phyloP scores from a whole-genome alignment of 2,888 invertebrate species.

The Philereme transversata region DNA sequence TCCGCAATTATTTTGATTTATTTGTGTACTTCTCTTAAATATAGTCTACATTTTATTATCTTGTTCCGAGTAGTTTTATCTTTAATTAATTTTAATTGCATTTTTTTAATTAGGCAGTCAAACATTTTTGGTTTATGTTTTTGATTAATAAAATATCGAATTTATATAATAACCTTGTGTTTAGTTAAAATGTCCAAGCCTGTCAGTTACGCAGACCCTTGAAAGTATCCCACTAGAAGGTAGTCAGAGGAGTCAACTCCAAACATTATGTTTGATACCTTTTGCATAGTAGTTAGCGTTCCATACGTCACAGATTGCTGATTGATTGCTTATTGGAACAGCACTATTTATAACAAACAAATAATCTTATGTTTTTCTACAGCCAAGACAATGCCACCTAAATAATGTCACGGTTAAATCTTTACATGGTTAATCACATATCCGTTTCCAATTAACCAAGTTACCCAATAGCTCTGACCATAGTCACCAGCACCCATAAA shows the following conservation, averaged over 20 bases:
- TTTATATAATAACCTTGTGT: too few species aligned
- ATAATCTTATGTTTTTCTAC: too few species aligned
- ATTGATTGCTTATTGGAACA: too few species aligned
- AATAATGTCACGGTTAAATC: background rate
- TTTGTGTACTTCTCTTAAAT: slow-evolving; percentile 2
- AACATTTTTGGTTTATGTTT: background rate
- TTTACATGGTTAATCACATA: slow-evolving; percentile 21
- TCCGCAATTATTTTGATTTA: slow-evolving; percentile 17
- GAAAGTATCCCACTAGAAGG: too few species aligned
- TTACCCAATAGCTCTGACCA: slow-evolving; percentile 35
- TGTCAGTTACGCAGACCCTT: too few species aligned
- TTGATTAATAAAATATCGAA: background rate
- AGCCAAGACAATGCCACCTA: too few species aligned
- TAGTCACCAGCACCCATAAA: slow-evolving; percentile 61
- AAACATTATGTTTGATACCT: too few species aligned
- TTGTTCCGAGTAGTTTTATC: slow-evolving; percentile 11
- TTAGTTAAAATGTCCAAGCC: too few species aligned
- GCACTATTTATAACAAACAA: too few species aligned
- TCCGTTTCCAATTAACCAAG: slow-evolving; percentile 44
- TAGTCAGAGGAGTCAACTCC: too few species aligned
- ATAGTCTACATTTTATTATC: slow-evolving; percentile 4
- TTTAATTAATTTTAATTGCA: slow-evolving; percentile 15
- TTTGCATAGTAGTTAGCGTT: too few species aligned
- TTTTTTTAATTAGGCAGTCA: slow-evolving; percentile 1
- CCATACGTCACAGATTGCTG: too few species aligned